Base-by-base conservation (phyloP, 2,113 vertebrate species). In the Chloropsis hardwickii region DNA sequence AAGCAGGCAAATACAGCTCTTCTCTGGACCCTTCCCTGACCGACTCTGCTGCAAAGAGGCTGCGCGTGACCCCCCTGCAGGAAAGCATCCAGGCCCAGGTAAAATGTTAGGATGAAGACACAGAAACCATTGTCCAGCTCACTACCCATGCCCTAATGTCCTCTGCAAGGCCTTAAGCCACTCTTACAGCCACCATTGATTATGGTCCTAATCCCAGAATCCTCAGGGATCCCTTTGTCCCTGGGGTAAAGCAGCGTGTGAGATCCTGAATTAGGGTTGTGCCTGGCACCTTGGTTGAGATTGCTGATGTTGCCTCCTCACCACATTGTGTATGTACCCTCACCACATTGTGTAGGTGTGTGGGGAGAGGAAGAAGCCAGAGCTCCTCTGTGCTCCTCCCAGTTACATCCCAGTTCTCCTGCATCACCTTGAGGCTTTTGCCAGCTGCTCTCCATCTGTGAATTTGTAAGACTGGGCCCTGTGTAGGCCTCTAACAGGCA, bases 51-150 rank as follows among this genome's bases (percentile, higher is more conserved):
- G 78, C 97, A 78, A 98, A 98, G 94, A 99, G 95, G 77, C 90
- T 98, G 53, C 91, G 83, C 35, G 93, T 97, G 44, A 92, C 94
- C 15, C 97, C 98, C 2, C 97, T 99, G 78, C 97, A 98, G 77
- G 98, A 99, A 24, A 97, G 98, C 92, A 97, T 99, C 95, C 97
- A 98, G 95, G 98, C 98, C 94, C 97, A 99, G 99, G 99, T 99
- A 92, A 96, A 78, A 72, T 13, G 9, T 37, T 56, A 51, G 58
- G 37, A 35, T 39, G 29, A 72, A 78, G 60, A 28, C 39, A 29
- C 35, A 24, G 24, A 62, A 91, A 53, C 8, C 0, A 2, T 35
- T 53, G 3, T 33, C 71, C 39, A 50, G 12, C 44, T 74, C 29
- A 14, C 82, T 53, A 44, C 9, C 37, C 14, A 33, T 66, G 33